Evolutionary conservation across 2,888 invertebrate species (phyloP), one percentile per base, ranked within the genome.

Genomic region (Ectemnius cavifrons): DNA sequence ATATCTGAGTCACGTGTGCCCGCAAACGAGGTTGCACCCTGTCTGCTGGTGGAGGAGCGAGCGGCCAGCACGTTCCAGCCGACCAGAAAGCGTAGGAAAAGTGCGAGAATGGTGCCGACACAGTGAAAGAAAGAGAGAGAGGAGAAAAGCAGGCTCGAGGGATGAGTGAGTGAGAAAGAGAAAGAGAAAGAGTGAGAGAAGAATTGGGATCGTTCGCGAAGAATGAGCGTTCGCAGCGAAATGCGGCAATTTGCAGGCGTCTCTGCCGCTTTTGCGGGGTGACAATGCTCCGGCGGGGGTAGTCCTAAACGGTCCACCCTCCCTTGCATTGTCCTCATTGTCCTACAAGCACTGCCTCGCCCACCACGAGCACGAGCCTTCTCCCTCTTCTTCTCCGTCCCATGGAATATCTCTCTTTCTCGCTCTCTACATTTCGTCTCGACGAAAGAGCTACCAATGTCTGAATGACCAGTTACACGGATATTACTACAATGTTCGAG

Each of bases 261-360:
- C 60, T 60, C 46, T 65, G 60, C 46, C 72, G 72, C 62, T 69
- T 63, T 82, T 70, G 37, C 37, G 37, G 52, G 52, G 52, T 75
- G 64, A 63, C 77, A 76, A 77, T 69, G 71, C 67, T 56, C 46
- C 63, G 63, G 46, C 79, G 78, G 77, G 75, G 76, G 65, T 80
- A 77, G 46, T 63, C 71, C 78, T 87, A 86, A 88, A 86, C 81
- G 84, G 83, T 85, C 79, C 82, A 80, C 79, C 85, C 85, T 37
- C 80, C 79, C 57, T 79, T 73, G 74, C 80, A 84, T 86, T 86
- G 86, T 86, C 70, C 66, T 63, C 82, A 86, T 86, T 87, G 86
- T 86, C 75, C 66, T 57, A 37, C 37, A 11, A 37, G 37, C 37
- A 37, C 67, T 71, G 65, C 59, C 70, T 73, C 74, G 79, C 69